Conservation (phyloP, 2,113 vertebrate species). For the Glaucomys volans region DNA sequence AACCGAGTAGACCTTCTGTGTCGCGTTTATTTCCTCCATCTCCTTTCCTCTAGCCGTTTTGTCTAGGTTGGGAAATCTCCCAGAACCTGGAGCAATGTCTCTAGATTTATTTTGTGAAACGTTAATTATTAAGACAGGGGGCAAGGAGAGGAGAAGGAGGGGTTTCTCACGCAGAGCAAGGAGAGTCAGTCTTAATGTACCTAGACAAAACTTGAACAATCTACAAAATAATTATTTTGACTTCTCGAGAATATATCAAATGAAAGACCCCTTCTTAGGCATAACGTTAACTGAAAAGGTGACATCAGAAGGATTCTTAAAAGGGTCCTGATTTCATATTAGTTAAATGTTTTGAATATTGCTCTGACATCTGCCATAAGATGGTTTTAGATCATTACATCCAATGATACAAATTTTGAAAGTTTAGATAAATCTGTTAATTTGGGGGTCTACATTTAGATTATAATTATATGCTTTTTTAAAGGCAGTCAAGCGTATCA, state of each 20-base stretch:
- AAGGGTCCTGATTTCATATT: neutral
- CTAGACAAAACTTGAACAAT: neutral
- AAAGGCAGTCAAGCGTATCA: slow-evolving; percentile 61
- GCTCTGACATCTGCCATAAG: neutral
- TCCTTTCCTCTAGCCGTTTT: neutral
- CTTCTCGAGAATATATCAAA: neutral
- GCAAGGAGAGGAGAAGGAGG: neutral
- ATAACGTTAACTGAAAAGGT: neutral
- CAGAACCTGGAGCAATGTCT: neutral
- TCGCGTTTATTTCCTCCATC: neutral
- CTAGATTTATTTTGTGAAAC: slow-evolving; percentile 1
- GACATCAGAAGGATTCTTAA: neutral
- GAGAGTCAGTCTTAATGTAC: neutral
- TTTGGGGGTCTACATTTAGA: slow-evolving; percentile 54
- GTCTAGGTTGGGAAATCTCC: neutral
- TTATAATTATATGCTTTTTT: slow-evolving; percentile 70
- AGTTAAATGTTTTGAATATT: neutral
- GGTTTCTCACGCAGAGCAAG: neutral
- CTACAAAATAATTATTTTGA: slow-evolving; percentile 23
- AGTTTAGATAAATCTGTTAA: slow-evolving; percentile 75
- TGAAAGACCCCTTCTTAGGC: neutral
- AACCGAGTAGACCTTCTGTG: neutral
- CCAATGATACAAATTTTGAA: slow-evolving; percentile 51
- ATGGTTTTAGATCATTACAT: neutral
- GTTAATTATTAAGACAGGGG: neutral